Evolutionary conservation across 2,113 vertebrate genomes (phyloP), one percentile per base, ranked within the genome.

Genomic region (Oncorhynchus keta): DNA sequence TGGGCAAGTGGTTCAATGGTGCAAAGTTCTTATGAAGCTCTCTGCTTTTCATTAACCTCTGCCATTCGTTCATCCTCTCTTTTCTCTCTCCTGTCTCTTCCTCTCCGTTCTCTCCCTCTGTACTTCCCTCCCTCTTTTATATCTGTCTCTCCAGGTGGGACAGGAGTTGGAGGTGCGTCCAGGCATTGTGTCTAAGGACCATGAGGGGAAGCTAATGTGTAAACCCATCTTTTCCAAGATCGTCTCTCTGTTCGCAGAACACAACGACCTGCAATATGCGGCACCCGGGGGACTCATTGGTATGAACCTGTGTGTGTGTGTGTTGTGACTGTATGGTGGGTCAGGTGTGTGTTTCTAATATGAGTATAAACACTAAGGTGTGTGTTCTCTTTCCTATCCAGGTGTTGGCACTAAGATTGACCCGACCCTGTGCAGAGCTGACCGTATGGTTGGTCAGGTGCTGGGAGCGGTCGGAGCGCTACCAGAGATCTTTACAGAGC

Each of bases 201-300:
- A 97, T 30, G 97, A 99, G 85, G 98, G 98, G 76, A 99, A 99
- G 84, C 95, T 99, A 68, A 99, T 99, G 98, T 99, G 98, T 91
- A 99, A 99, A 85, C 98, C 98, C 76, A 99, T 99, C 83, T 99
- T 99, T 89, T 99, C 97, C 84, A 99, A 99, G 95, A 99, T 99
- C 49, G 97, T 99, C 14, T 99, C 98, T 13, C 93, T 99, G 82
- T 99, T 98, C 72, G 98, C 97, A 0, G 98, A 99, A 76, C 96
- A 99, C 92, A 99, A 99, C 20, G 98, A 99, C 90, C 94, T 99
- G 81, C 97, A 98, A 65, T 99, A 98, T 75, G 98, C 97, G 74
- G 98, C 95, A n/a, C 98, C 98, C 0, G 98, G 98, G 75, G 97
- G 97, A 83, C 97, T 99, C 62, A 99, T 99, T 76, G 98, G 97